Base-by-base conservation (phyloP, 1,140 invertebrate genomes). In the Ceratosolen solmsi region DNA sequence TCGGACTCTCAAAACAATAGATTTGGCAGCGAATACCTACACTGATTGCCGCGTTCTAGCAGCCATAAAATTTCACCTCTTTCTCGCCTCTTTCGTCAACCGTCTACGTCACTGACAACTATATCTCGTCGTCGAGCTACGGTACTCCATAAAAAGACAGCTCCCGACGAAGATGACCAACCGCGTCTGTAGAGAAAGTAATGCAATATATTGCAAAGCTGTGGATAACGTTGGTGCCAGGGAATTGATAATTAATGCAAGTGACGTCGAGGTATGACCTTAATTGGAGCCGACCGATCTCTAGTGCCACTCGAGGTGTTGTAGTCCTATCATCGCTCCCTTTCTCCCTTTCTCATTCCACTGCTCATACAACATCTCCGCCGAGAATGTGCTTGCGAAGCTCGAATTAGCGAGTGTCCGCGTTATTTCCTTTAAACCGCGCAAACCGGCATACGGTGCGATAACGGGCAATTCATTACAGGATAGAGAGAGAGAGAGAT, bases 161-260 rank as follows among this genome's bases (percentile, higher is more conserved):
- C 27, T 9, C 15, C 17, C 13, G 13, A 73, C 11, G 30, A 72
- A 72, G 65, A n/a, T 13, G n/a, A n/a, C n/a, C n/a, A n/a, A n/a
- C n/a, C 13, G 22, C 17, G 13, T 17, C 2, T 1, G 72, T 38
- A n/a, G 13, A 60, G 25, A 76, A 63, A 63, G 41, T 49, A 77
- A 68, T 2, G 75, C 20, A 63, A 33, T 8, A 25, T 15, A 30
- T n/a, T 15, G 33, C 15, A 36, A 8, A 60, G 36, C 9, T n/a
- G 8, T 2, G 33, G 17, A 30, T 38, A n/a, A 27, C 13, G 25
- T 17, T 38, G 22, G 49, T 68, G 38, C 30, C n/a, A 65, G 77
- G 76, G 85, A 83, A 85, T 86, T 82, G 82, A 63, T 82, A 80
- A 84, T 84, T 71, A 86, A 86, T 86, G 84, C 80, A 80, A 79